Evolutionary conservation across 2,888 invertebrate genomes (phyloP).

Genomic region (Panzeria rudis): DNA sequence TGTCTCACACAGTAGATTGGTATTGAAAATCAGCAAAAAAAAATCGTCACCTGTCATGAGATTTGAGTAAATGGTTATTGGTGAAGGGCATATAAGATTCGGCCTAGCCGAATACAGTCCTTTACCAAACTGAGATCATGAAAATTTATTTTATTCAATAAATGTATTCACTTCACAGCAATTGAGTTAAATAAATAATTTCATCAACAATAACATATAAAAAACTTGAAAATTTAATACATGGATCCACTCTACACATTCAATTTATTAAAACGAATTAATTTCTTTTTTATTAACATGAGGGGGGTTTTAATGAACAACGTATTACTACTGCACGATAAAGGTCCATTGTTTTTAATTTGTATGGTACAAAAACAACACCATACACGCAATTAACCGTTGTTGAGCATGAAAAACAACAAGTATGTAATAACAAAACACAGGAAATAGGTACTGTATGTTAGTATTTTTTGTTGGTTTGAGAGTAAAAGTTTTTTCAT

Average conservation of each 20-base stretch:
- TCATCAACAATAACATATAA: background rate
- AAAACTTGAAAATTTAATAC: background rate
- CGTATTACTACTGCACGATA: constrained; percentile 41
- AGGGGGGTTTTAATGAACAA: constrained; percentile 47
- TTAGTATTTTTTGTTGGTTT: background rate
- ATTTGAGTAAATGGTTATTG: too few relatives aligned
- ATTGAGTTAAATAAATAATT: constrained; percentile 15
- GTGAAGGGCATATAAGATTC: too few relatives aligned
- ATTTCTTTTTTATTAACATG: background rate
- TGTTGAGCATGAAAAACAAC: constrained; percentile 32
- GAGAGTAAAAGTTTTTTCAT: constrained; percentile 39
- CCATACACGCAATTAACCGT: constrained; percentile 43
- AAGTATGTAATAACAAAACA: constrained; percentile 39
- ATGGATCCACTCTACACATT: too few relatives aligned
- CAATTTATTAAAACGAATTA: constrained; percentile 49
- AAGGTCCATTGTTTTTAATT: constrained; percentile 53
- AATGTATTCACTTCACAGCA: background rate
- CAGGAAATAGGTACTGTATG: constrained; percentile 52
- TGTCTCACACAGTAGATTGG: too few relatives aligned
- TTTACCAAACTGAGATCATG: background rate
- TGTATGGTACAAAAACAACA: constrained; percentile 38
- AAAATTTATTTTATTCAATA: background rate
- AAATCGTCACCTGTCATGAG: too few relatives aligned
- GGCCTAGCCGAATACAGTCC: too few relatives aligned
- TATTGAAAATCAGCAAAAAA: too few relatives aligned